Percentiles rank a stretch among this genome's conserved stretches.
Conservation (phyloP, 1,140 invertebrate genomes). For the Acromyrmex charruanus region DNA sequence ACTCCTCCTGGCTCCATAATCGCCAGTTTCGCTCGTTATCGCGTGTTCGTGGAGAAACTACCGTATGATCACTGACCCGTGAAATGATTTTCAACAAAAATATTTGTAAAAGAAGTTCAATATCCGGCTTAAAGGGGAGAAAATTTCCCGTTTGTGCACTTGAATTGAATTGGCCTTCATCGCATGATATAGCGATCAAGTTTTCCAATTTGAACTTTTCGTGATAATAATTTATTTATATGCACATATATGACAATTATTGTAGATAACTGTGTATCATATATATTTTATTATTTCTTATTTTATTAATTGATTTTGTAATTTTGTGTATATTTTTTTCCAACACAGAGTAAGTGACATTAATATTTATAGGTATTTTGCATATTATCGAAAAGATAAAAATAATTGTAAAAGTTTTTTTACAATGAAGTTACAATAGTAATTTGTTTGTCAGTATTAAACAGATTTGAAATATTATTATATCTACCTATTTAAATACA, state of each 20-base stretch:
- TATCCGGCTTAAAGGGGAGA: not conserved
- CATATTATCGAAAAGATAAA: not conserved
- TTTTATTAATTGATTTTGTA: constrained; percentile 1
- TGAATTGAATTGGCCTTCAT: not conserved
- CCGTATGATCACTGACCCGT: not conserved
- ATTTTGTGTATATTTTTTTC: not conserved
- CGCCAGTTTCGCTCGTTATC: not conserved
- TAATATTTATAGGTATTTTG: not conserved
- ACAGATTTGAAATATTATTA: not conserved
- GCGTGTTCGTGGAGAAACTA: not conserved
- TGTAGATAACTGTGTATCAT: not conserved
- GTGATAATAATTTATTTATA: not conserved
- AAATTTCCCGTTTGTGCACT: not conserved
- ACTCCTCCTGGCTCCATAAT: constrained; percentile 17
- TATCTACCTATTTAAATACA: no score
- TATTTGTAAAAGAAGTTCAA: constrained; percentile 8
- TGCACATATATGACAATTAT: no score
- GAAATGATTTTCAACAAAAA: not conserved
- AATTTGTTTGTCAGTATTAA: not conserved
- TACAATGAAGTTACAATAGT: not conserved
- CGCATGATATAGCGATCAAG: not conserved
- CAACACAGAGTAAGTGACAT: not conserved
- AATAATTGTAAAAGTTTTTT: not conserved
- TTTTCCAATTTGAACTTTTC: not conserved
- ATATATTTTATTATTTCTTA: not conserved